phyloP scores from a whole-genome alignment of 2,888 invertebrate genomes.

The Platerodrilus igneus region DNA sequence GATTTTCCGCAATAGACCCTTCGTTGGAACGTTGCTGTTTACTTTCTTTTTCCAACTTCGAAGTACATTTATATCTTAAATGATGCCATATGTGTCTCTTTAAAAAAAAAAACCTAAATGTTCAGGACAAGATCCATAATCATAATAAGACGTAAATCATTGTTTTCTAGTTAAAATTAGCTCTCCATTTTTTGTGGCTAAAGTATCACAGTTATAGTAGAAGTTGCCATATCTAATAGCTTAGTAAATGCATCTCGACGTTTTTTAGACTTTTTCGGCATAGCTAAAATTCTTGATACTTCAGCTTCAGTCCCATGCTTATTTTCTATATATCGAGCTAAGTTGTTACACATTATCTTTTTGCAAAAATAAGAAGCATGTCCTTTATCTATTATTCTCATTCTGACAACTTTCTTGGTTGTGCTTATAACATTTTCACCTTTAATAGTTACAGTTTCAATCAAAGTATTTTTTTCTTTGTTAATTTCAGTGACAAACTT shows the following conservation, averaged over 20 bases:
- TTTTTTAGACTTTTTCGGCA: slow-evolving; percentile 11
- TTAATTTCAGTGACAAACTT: no score
- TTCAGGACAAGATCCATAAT: slow-evolving; percentile 20
- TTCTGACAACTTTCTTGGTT: not conserved
- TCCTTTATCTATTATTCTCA: slow-evolving; percentile 11
- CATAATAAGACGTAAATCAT: slow-evolving; percentile 5
- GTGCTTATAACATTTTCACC: not conserved
- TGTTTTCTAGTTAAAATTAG: slow-evolving; percentile 12
- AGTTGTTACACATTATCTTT: slow-evolving; percentile 10
- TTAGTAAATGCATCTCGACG: slow-evolving; percentile 9
- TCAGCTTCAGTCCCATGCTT: slow-evolving; percentile 9
- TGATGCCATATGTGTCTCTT: slow-evolving; percentile 18
- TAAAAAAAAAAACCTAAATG: slow-evolving; percentile 14
- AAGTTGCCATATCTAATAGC: slow-evolving; percentile 11
- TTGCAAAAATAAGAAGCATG: slow-evolving; percentile 17
- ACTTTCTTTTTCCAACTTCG: not conserved
- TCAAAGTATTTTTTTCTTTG: no score
- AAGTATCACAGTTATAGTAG: slow-evolving; percentile 16
- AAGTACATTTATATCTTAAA: slow-evolving; percentile 8
- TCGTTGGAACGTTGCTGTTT: no score
- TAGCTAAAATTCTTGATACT: slow-evolving; percentile 4
- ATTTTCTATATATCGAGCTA: slow-evolving; percentile 12
- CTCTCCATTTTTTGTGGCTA: slow-evolving; percentile 12
- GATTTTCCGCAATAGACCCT: slow-evolving; percentile 1
- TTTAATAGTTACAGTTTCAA: no score